Conservation (phyloP, 30 jellyfish, hydroid and myxozoan genomes). For the Aurelia aurita complex sp. Pacific region DNA sequence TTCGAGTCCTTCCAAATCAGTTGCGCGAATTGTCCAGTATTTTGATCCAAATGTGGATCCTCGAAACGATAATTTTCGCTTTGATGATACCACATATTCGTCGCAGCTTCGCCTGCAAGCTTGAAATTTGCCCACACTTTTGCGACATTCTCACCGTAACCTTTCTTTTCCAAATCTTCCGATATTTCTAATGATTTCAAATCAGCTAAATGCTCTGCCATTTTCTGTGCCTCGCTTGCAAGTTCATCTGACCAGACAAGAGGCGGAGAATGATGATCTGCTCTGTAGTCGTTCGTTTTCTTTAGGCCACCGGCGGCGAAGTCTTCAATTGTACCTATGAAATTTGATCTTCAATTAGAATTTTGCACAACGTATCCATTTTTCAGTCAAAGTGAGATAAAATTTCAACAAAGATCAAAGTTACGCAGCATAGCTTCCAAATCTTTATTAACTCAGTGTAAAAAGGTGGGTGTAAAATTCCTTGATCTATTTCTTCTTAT, state of each 20-base stretch:
- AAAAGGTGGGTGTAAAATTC: too few relatives aligned
- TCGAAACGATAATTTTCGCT: slow-evolving; percentile 84
- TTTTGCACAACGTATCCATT: too few relatives aligned
- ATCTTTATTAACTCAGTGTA: too few relatives aligned
- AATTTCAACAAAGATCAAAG: too few relatives aligned
- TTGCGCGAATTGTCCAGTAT: slow-evolving; percentile 98
- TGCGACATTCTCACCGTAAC: slow-evolving; percentile 98
- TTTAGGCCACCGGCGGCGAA: slow-evolving; percentile 97
- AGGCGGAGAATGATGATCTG: slow-evolving; percentile 88
- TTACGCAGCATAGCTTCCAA: too few relatives aligned
- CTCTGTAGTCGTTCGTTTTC: slow-evolving; percentile 84
- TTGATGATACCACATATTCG: slow-evolving; percentile 96
- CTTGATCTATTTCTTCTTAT: too few relatives aligned
- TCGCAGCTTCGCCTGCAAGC: slow-evolving; percentile 96
- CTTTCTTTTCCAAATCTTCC: slow-evolving; percentile 89
- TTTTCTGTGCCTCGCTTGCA: slow-evolving; percentile 95
- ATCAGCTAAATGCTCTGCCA: slow-evolving; percentile 97
- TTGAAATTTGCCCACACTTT: slow-evolving; percentile 99
- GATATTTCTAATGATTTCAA: slow-evolving; percentile 87
- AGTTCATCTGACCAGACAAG: slow-evolving; percentile 95
- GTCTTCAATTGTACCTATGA: slow-evolving; percentile 93
- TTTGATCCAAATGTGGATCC: slow-evolving; percentile 97
- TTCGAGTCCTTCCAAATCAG: slow-evolving; percentile 95
- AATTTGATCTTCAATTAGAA: not conserved
- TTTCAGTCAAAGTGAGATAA: too few relatives aligned